phyloP scores from a whole-genome alignment of 2,888 invertebrate genomes.

The Conistra vaccinii region DNA sequence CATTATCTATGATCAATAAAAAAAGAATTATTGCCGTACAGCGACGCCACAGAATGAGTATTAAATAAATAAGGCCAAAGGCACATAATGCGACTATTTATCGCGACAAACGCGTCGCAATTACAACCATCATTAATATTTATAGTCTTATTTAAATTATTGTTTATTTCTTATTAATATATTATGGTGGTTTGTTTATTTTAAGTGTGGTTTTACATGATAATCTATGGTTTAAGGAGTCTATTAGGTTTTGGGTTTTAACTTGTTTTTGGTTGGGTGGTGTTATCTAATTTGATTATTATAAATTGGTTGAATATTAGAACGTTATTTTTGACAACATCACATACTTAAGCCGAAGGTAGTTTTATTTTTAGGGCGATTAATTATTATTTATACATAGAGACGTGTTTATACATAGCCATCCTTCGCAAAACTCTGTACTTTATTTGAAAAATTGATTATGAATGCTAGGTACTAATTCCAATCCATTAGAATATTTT shows the following conservation, averaged over 20 bases:
- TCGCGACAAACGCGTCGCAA: constrained; percentile 60
- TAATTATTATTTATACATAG: neutral
- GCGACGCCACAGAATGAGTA: constrained; percentile 25
- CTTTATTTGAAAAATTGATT: neutral
- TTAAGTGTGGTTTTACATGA: constrained; percentile 33
- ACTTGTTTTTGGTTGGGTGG: constrained; percentile 10
- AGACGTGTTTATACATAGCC: neutral
- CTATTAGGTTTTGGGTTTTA: constrained; percentile 3
- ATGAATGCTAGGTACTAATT: neutral
- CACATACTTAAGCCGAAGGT: neutral
- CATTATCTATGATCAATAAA: constrained; percentile 50
- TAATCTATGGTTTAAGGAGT: constrained; percentile 37
- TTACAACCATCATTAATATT: constrained; percentile 56
- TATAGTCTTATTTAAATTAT: constrained; percentile 58
- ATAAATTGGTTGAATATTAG: neutral
- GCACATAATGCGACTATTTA: constrained; percentile 55
- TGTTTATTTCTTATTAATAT: constrained; percentile 44
- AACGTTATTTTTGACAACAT: neutral
- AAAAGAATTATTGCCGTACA: constrained; percentile 31
- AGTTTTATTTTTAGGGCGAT: neutral
- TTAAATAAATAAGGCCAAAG: constrained; percentile 50
- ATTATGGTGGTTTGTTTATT: constrained; percentile 21
- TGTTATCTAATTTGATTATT: constrained; percentile 7
- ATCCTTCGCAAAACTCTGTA: neutral
- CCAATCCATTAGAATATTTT: neutral